A percentile compares a stretch with the other conserved stretches of the same genome.
Conservation (phyloP, 2,888 invertebrate genomes). For the Mesorhabditis belari region DNA sequence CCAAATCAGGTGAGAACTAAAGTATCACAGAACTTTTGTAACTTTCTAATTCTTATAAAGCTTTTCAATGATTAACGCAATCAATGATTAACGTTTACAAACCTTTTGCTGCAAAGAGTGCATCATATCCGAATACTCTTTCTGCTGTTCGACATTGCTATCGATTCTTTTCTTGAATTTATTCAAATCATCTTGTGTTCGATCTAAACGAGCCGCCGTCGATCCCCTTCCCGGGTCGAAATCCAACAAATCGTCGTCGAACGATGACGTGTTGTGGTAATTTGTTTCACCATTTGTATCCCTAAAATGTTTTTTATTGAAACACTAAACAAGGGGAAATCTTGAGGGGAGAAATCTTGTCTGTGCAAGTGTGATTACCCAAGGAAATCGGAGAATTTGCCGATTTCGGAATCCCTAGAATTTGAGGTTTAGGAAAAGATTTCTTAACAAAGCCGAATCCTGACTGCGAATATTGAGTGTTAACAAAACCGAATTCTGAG, state of each 20-base stretch:
- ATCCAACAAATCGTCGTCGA: conserved; percentile 44
- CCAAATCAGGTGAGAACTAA: too few relatives aligned
- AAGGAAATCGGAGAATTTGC: too few relatives aligned
- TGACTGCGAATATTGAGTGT: too few relatives aligned
- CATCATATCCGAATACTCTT: conserved; percentile 51
- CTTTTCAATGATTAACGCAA: not conserved
- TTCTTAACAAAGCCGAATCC: too few relatives aligned
- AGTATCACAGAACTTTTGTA: too few relatives aligned
- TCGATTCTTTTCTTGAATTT: conserved; percentile 50
- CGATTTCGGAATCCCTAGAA: too few relatives aligned
- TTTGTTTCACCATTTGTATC: conserved; percentile 49
- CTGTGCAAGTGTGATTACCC: too few relatives aligned
- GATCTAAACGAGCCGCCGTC: conserved; percentile 42
- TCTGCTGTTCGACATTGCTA: conserved; percentile 50
- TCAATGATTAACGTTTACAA: not conserved
- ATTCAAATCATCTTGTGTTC: conserved; percentile 49
- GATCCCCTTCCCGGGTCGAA: conserved; percentile 21
- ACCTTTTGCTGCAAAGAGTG: conserved; percentile 48
- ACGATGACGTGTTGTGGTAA: conserved; percentile 43
- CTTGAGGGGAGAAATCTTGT: too few relatives aligned
- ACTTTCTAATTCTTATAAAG: not conserved
- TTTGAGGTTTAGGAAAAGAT: too few relatives aligned
- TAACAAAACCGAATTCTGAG: too few relatives aligned
- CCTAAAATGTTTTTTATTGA: too few relatives aligned
- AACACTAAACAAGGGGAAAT: too few relatives aligned